A percentile compares a stretch with the other conserved stretches of the same genome.
Evolutionary conservation across 2,888 invertebrate genomes (phyloP).

Genomic region (Calephelis perditalis): DNA sequence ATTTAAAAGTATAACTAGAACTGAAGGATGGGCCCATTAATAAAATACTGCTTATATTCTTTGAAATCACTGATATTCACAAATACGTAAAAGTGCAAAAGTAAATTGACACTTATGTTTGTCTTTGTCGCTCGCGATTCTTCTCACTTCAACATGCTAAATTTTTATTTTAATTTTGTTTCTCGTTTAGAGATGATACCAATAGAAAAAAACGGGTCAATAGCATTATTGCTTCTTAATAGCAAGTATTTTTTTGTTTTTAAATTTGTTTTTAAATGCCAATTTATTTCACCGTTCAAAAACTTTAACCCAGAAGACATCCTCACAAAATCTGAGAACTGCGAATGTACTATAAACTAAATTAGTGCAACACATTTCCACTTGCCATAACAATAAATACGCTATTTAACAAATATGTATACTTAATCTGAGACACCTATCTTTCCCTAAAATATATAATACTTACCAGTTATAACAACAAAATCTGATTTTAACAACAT

Average conservation of each 20-base stretch:
- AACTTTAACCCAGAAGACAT: no score
- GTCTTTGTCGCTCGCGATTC: no score
- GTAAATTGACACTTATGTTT: slow-evolving; percentile 1
- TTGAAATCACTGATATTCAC: slow-evolving; percentile 35
- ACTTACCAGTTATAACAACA: slow-evolving; percentile 46
- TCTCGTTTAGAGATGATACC: no score
- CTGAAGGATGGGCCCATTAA: slow-evolving; percentile 33
- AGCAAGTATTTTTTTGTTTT: no score
- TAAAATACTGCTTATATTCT: slow-evolving; percentile 50
- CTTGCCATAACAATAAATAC: slow-evolving; percentile 14
- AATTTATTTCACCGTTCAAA: no score
- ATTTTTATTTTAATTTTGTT: no score
- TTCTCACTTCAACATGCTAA: no score
- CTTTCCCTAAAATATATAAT: slow-evolving; percentile 40
- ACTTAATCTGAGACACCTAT: slow-evolving; percentile 42
- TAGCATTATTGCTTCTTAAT: no score
- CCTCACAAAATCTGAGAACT: no score
- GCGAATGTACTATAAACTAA: not conserved
- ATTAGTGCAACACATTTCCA: not conserved
- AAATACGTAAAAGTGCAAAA: not conserved
- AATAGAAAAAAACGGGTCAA: no score
- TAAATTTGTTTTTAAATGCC: no score
- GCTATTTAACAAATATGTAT: slow-evolving; percentile 29
- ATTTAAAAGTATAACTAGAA: slow-evolving; percentile 40
- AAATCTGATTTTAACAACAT: slow-evolving; percentile 43